phyloP scores from a whole-genome alignment of 2,888 invertebrate species.

The Salpingus planirostris region DNA sequence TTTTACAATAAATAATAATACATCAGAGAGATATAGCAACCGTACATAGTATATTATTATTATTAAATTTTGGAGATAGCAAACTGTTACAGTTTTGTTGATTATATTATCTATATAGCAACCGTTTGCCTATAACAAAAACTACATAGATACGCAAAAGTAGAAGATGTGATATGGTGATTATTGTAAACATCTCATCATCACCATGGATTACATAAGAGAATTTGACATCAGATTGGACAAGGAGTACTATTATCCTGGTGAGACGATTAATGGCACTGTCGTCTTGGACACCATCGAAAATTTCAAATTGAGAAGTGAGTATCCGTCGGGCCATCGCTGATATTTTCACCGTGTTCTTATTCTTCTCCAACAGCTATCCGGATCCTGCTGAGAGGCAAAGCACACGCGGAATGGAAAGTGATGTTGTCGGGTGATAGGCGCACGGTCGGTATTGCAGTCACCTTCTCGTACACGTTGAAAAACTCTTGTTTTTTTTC shows the following conservation, averaged over 20 bases:
- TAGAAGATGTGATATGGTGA: too few species aligned
- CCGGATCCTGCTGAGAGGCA: slow-evolving; percentile 61
- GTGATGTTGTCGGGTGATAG: slow-evolving; percentile 64
- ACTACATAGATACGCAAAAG: too few species aligned
- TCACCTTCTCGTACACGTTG: neutral
- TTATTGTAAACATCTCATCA: too few species aligned
- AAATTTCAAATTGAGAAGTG: slow-evolving; percentile 67
- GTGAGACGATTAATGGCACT: slow-evolving; percentile 58
- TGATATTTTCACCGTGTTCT: slow-evolving; percentile 1
- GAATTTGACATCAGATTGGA: slow-evolving; percentile 68
- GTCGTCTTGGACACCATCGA: slow-evolving; percentile 62
- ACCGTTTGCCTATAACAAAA: too few species aligned
- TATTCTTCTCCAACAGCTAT: slow-evolving; percentile 43
- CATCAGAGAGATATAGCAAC: too few species aligned
- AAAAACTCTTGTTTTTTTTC: neutral
- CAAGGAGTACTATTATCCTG: slow-evolving; percentile 67
- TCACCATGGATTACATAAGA: slow-evolving; percentile 66
- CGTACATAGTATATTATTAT: too few species aligned
- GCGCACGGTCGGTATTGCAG: slow-evolving; percentile 54
- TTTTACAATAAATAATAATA: too few species aligned
- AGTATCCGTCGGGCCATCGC: slow-evolving; percentile 25
- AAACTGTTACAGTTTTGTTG: too few species aligned
- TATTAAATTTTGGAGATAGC: too few species aligned
- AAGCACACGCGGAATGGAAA: slow-evolving; percentile 71
- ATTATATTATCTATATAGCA: too few species aligned